These are phyloP conservation scores for Azorinus chamasolen DNA, from an alignment of 2,888 invertebrate species.

Conservation along the genomic window DNA sequence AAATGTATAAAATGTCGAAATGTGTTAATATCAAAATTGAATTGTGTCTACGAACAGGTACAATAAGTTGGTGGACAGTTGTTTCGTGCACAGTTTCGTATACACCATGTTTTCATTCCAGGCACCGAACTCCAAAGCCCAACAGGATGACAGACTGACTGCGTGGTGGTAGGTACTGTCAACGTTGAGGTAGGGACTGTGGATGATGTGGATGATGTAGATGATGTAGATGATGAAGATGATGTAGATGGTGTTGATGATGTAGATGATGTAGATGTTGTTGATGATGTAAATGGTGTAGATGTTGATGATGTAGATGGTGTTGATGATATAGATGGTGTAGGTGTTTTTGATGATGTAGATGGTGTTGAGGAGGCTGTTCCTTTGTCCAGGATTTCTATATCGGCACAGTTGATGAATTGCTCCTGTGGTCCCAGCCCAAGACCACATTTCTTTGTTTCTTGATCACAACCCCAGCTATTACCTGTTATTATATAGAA, in stretches of 20 bases:
- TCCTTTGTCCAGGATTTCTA: constrained; percentile 23
- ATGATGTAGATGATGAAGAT: background rate
- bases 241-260: constrained; percentile 7
- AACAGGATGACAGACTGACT: background rate
- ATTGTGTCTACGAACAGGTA: too few species aligned
- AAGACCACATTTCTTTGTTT: constrained; percentile 13
- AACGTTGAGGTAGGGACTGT: background rate
- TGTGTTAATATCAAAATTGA: too few species aligned
- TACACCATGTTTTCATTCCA: constrained; percentile 7
- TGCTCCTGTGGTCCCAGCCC: constrained; percentile 62
- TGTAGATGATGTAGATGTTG: constrained; percentile 1
- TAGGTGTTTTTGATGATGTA: background rate
- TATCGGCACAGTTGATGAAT: constrained; percentile 67
- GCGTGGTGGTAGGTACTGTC: background rate
- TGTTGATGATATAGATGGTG: constrained; percentile 1
- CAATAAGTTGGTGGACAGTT: background rate
- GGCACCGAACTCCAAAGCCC: too few species aligned
- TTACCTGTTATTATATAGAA: constrained; percentile 16
- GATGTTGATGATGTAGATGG: background rate
- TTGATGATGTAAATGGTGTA: background rate
- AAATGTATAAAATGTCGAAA: too few species aligned
- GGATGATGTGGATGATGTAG: background rate
- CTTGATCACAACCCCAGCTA: constrained; percentile 33
- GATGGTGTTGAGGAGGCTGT: background rate
- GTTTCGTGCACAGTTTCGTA: background rate